Evolutionary conservation across 2,797 vertebrate species (phyloP).

Genomic region (Avahi laniger): DNA sequence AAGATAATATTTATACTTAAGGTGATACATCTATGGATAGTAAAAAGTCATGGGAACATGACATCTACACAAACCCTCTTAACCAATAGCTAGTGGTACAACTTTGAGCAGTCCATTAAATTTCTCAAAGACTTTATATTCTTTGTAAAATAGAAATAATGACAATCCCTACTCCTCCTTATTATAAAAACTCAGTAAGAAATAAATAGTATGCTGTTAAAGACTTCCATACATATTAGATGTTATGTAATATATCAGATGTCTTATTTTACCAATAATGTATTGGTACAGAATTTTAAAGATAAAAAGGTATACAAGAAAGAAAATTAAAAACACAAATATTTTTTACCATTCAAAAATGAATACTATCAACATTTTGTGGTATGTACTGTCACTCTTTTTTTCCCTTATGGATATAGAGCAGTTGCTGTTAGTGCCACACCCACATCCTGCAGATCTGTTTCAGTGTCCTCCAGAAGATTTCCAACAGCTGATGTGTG

Average conservation of each 20-base stretch:
- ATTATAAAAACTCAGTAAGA: not conserved
- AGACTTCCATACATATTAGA: not conserved
- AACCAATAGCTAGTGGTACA: not conserved
- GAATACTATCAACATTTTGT: not conserved
- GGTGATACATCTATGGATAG: not conserved
- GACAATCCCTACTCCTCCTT: not conserved
- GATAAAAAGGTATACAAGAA: not conserved
- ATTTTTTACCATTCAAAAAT: not conserved
- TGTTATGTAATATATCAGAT: not conserved
- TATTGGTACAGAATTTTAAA: slow-evolving; percentile 6
- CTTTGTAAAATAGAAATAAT: slow-evolving; percentile 20
- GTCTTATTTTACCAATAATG: not conserved
- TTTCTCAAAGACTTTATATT: not conserved
- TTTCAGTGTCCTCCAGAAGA: not conserved
- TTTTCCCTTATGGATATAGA: not conserved
- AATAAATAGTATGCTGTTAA: not conserved
- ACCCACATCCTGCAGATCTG: not conserved
- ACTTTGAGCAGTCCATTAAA: not conserved
- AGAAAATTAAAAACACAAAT: not conserved
- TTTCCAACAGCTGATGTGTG: not conserved
- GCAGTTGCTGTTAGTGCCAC: not conserved
- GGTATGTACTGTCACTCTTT: not conserved
- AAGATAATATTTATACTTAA: not conserved
- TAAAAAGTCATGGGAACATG: not conserved
- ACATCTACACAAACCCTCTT: not conserved